Evolutionary conservation across 1,140 invertebrate species (phyloP).

Genomic region (Thaumatotibia leucotreta): DNA sequence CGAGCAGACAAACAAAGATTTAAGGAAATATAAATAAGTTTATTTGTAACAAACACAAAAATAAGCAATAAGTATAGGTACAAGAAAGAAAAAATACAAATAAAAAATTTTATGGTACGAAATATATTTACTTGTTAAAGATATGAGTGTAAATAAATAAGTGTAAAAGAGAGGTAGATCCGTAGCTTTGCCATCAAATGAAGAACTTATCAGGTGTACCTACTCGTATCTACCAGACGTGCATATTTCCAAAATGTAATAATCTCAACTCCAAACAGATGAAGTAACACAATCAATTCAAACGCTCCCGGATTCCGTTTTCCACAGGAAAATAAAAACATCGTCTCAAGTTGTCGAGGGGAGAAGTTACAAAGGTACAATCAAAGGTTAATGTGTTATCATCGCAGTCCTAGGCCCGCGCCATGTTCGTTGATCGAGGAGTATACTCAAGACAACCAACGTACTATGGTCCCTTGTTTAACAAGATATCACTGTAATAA

Average conservation of each 20-base stretch:
- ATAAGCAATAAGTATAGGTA: too few species aligned
- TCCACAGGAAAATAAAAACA: background rate
- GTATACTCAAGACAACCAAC: background rate
- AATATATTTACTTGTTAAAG: too few species aligned
- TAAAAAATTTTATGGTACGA: too few species aligned
- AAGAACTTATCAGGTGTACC: background rate
- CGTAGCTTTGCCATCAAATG: too few species aligned
- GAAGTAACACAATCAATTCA: background rate
- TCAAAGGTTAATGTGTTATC: conserved; percentile 13
- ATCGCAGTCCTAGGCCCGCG: background rate
- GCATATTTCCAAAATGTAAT: background rate
- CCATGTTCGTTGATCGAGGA: background rate
- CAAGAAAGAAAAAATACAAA: too few species aligned
- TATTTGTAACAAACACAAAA: too few species aligned
- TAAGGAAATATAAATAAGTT: too few species aligned
- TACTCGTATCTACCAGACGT: background rate
- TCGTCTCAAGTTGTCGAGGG: conserved; percentile 5
- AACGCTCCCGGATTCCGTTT: background rate
- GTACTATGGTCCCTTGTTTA: background rate
- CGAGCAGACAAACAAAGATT: too few species aligned
- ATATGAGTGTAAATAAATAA: too few species aligned
- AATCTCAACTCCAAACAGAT: background rate
- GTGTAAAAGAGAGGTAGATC: too few species aligned
- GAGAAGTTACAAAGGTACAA: conserved; percentile 9
- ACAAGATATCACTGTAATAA: background rate